Evolutionary conservation across 2,797 vertebrate genomes (phyloP), one percentile per base, ranked within the genome.

Genomic region (Nannoperca australis): DNA sequence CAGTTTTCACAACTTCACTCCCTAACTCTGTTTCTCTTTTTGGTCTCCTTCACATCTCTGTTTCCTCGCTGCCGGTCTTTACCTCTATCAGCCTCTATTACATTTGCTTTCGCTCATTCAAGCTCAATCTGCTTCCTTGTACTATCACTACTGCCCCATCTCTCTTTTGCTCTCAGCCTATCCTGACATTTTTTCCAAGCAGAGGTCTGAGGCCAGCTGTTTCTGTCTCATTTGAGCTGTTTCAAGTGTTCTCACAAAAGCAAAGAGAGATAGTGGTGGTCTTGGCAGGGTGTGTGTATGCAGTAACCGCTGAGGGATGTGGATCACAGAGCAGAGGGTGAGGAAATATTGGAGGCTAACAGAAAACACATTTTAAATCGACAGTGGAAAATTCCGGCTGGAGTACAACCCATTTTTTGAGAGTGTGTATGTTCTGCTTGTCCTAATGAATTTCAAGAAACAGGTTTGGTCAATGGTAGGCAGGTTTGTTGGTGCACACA

Each of bases 181-280:
- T 74, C 61, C 36, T 73, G 75, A 73, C 58, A 53, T 69, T 47
- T 42, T 70, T 56, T 50, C 40, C 30, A 64, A 73, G 61, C 62
- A 18, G 58, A 75, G 80, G 78, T 92, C 79, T 73, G 71, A 83
- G 86, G 78, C 76, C 84, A 88, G 84, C 82, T 88, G 88, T 81
- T 85, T 50, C 77, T 27, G 77, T 83, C 84, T 86, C 83, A 88
- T 90, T 89, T 67, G 32, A 88, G 76, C 70, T 2, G n/a, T 77
- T 91, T 83, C 59, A 69, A 90, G 83, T 79, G 77, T 68, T 87
- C 81, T 81, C 64, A 82, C 73, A 73, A 63, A 64, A 84, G 61
- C 58, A 50, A 56, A 45, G 58, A 49, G 34, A 73, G 74, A 76
- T 44, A 76, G 69, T 1, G 67, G 70, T 44, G 73, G 71, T 65